Conservation (phyloP, 2,113 vertebrate genomes). For the Bos taurus region ARS-UCD2.0 NC_037351.1:35059501-35060000, state of each 20-base stretch:
- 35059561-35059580: not conserved
- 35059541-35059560: not conserved
- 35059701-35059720: not conserved
- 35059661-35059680: not conserved
- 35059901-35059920: not conserved
- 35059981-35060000: not conserved
- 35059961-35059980: not conserved
- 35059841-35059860: not conserved
- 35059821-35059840: not conserved
- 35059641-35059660: not conserved
- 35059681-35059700: not conserved
- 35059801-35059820: not conserved
- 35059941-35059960: not conserved
- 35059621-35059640: not conserved
- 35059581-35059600: not conserved
- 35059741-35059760: not conserved
- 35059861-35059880: not conserved
- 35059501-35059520: not conserved
- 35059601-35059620: not conserved
- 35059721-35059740: not conserved
- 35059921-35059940: not conserved
- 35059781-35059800: not conserved
- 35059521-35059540: not conserved
- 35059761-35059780: not conserved
- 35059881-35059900: not conserved